These are phyloP conservation scores for Zapornia atra DNA, from an alignment of 2,113 vertebrate species.

Conservation along the genomic window DNA sequence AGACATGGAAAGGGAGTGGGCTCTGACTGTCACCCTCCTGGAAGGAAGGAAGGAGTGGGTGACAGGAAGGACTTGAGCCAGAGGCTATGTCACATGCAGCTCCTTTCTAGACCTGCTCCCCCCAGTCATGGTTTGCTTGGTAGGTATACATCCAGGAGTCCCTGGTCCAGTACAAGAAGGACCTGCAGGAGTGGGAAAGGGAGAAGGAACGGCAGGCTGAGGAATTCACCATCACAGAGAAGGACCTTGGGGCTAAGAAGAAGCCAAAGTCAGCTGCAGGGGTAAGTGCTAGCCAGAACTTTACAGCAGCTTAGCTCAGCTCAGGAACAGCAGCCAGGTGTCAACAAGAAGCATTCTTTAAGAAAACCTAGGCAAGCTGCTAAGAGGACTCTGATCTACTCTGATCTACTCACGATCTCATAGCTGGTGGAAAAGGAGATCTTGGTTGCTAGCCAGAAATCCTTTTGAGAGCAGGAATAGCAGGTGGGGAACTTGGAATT, in stretches of 20 bases:
- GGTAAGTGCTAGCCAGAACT: slow-evolving; percentile 9
- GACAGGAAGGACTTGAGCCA: background rate
- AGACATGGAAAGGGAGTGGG: background rate
- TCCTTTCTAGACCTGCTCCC: background rate
- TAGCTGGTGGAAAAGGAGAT: background rate
- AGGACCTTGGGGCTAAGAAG: slow-evolving; percentile 31
- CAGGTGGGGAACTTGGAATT: background rate
- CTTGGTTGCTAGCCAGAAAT: background rate
- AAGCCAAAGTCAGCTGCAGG: background rate
- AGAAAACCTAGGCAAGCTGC: background rate
- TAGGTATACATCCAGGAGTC: slow-evolving; percentile 79
- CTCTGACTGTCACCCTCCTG: background rate
- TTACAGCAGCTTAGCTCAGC: background rate
- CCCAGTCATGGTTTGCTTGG: background rate
- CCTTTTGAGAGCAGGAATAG: background rate
- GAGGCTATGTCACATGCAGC: background rate
- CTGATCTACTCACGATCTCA: background rate
- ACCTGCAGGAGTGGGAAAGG: slow-evolving; percentile 76
- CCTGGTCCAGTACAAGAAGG: slow-evolving; percentile 70
- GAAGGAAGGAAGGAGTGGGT: background rate
- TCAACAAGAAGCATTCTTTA: background rate
- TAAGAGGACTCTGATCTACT: background rate
- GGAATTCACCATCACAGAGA: slow-evolving; percentile 87
- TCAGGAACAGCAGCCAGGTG: background rate
- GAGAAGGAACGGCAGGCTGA: slow-evolving; percentile 74